A percentile compares a stretch with the other conserved stretches of the same genome.
These are phyloP conservation scores for Tribolium madens DNA, from an alignment of 1,140 invertebrate genomes.

Conservation along the genomic window DNA sequence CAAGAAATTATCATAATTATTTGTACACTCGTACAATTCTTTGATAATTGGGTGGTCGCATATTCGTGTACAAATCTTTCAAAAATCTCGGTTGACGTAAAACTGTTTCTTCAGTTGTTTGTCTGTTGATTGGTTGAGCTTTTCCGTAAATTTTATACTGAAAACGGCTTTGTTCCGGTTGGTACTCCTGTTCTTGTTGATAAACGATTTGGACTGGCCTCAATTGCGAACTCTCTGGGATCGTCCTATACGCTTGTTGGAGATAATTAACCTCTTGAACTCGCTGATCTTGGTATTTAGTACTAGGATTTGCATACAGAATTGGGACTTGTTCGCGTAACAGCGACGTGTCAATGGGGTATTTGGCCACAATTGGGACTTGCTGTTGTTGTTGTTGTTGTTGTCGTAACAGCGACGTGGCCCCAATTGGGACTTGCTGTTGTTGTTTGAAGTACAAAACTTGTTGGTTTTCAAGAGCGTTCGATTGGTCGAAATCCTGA, in stretches of 20 bases:
- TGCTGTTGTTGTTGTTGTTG: neutral
- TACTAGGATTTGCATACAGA: slow-evolving; percentile 7
- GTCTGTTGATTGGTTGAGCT: neutral
- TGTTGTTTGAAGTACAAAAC: neutral
- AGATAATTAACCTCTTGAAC: slow-evolving; percentile 17
- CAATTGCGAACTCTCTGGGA: neutral
- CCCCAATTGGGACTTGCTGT: slow-evolving; percentile 2
- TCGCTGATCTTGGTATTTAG: neutral
- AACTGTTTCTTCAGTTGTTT: neutral
- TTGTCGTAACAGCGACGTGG: no score
- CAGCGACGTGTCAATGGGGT: slow-evolving; percentile 48
- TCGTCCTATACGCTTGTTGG: slow-evolving; percentile 11
- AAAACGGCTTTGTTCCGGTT: neutral
- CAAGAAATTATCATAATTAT: neutral
- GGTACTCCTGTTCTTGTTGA: slow-evolving; percentile 8
- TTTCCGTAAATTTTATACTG: slow-evolving; percentile 41
- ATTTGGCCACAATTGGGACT: slow-evolving; percentile 15
- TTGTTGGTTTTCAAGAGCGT: slow-evolving; percentile 49
- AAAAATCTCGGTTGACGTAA: slow-evolving; percentile 24
- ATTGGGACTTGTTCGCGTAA: slow-evolving; percentile 52
- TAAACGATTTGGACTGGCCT: neutral
- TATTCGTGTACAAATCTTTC: slow-evolving; percentile 37
- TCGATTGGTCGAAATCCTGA: slow-evolving; percentile 55
- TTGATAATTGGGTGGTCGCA: slow-evolving; percentile 39
- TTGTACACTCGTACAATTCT: slow-evolving; percentile 13